These are phyloP conservation scores for Brachystomella parvula DNA, from an alignment of 1,140 invertebrate species.

Conservation along the genomic window DNA sequence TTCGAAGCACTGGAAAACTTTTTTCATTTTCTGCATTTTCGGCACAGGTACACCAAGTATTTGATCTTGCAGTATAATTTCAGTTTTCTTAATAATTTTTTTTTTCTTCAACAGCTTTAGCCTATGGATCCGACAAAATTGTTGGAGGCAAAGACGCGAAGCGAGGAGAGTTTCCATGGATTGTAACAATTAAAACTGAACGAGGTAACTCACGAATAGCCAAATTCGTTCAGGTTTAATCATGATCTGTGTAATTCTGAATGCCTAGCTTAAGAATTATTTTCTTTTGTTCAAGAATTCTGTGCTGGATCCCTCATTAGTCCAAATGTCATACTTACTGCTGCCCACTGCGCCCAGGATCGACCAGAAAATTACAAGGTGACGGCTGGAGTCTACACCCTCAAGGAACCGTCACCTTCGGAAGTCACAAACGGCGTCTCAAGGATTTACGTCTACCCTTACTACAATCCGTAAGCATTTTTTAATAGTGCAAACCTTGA, in stretches of 20 bases:
- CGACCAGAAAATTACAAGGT: neutral
- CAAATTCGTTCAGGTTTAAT: neutral
- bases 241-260: neutral
- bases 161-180: neutral
- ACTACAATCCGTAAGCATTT: neutral
- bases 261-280: too few species aligned
- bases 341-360: constrained; percentile 47
- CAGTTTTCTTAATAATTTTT: too few species aligned
- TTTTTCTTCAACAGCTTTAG: too few species aligned
- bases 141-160: neutral
- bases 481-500: neutral
- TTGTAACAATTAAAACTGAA: neutral
- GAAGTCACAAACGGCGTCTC: neutral
- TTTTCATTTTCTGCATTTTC: too few species aligned
- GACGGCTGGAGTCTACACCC: neutral
- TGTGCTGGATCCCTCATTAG: constrained; percentile 50
- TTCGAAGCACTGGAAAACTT: too few species aligned
- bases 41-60: too few species aligned
- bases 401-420: neutral
- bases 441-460: neutral
- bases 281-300: constrained; percentile 39
- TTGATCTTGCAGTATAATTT: too few species aligned
- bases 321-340: constrained; percentile 47
- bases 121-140: neutral
- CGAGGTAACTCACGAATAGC: neutral